phyloP scores from a whole-genome alignment of 2,797 vertebrate species.

The Limnodromus scolopaceus region DNA sequence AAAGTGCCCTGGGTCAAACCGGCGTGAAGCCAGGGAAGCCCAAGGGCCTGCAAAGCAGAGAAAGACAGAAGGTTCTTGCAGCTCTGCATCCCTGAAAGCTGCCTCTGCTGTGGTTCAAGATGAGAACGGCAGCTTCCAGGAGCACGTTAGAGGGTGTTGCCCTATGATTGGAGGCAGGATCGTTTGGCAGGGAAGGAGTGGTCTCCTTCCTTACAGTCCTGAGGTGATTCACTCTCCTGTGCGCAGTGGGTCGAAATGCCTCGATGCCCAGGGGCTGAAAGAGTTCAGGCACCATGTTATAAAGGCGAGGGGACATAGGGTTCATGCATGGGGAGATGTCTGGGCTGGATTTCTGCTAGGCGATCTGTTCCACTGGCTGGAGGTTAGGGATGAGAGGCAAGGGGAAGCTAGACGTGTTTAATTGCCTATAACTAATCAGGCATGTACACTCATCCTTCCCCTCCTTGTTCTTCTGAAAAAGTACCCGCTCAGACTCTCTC shows the following conservation, averaged over 20 bases:
- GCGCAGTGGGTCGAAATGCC: background rate
- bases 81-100: background rate
- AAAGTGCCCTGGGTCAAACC: background rate
- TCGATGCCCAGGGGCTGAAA: background rate
- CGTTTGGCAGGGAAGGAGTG: rapidly evolving
- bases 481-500: background rate
- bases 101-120: background rate
- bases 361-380: constrained; percentile 36
- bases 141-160: background rate
- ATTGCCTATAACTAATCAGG: constrained; percentile 68
- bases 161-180: rapidly evolving
- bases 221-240: background rate
- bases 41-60: background rate
- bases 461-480: constrained; percentile 19
- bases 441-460: constrained; percentile 51
- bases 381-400: constrained; percentile 62
- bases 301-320: background rate
- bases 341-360: background rate
- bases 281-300: background rate
- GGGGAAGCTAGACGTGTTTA: constrained; percentile 52
- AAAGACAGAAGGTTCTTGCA: background rate
- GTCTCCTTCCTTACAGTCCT: background rate
- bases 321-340: background rate
- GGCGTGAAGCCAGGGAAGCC: background rate
- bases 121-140: background rate